phyloP scores from a whole-genome alignment of 1,140 invertebrate species.

The Zaprionus vittiger region DNA sequence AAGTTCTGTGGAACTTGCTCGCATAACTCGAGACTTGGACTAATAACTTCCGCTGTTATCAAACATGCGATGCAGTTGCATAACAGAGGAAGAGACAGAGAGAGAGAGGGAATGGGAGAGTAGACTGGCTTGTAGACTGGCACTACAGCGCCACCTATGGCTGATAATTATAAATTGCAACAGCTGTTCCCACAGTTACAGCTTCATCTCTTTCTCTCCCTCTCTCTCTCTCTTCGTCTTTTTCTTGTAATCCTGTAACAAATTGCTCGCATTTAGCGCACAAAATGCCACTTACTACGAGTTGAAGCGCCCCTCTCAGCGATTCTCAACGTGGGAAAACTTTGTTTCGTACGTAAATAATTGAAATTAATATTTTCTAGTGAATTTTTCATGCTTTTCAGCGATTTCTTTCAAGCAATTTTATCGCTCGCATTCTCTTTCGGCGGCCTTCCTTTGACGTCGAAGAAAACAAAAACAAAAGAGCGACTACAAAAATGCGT shows the following conservation, averaged over 20 bases:
- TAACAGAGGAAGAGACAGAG: not conserved
- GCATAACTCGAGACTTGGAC: conserved; percentile 61
- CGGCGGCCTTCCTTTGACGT: conserved; percentile 68
- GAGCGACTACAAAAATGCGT: conserved; percentile 59
- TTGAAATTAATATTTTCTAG: conserved; percentile 77
- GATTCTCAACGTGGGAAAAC: conserved; percentile 50
- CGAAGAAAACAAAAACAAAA: conserved; percentile 22
- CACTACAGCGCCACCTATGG: conserved; percentile 64
- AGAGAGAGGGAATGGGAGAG: not conserved
- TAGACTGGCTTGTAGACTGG: conserved; percentile 5
- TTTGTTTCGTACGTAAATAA: conserved; percentile 59
- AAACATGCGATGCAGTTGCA: conserved; percentile 41
- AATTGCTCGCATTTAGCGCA: conserved; percentile 77
- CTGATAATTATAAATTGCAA: conserved; percentile 68
- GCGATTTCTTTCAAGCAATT: conserved; percentile 63
- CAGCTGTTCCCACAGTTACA: conserved; percentile 52
- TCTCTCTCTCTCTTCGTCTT: not conserved
- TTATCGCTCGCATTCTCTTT: conserved; percentile 48
- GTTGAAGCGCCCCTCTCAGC: conserved; percentile 18
- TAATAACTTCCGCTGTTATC: conserved; percentile 74
- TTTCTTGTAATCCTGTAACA: conserved; percentile 64
- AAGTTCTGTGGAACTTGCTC: conserved; percentile 71
- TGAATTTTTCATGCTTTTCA: conserved; percentile 59
- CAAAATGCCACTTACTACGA: conserved; percentile 59
- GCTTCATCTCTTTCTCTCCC: not conserved